Base-by-base conservation (phyloP, 2,888 invertebrate genomes). In the Zygogramma bicolorata region DNA sequence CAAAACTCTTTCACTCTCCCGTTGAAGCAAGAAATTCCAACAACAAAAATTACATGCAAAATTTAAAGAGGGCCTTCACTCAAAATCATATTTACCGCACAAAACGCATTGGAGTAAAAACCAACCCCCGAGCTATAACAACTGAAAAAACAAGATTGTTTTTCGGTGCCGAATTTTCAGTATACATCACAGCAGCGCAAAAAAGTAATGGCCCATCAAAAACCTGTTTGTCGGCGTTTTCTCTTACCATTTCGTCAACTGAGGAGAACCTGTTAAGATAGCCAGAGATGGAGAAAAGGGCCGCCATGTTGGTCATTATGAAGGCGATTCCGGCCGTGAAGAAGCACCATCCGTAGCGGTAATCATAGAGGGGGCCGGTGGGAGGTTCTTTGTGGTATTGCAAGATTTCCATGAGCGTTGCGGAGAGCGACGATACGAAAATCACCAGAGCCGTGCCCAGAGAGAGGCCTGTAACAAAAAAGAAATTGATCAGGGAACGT, bases 331-430 rank as follows among this genome's bases (percentile, higher is more conserved):
- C 90, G 7, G 91, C 91, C 40, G 90, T 88, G 82, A 91, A 90
- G 81, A 91, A 90, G 76, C 91, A 90, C 91, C 91, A 91, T 59
- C 91, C 91, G 83, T 91, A 91, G 65, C 88, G 88, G 84, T 90
- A 90, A 80, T 86, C 85, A 82, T 86, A 87, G 61, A 83, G 74
- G 27, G 86, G 84, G 34, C 82, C 84, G 53, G 83, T 77, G 62
- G 82, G 80, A 49, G 84, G 81, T 71, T 86, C 84, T 75, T 86
- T 87, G 77, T 88, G 86, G 81, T 87, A 88, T 77, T 86, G 83
- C 70, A 85, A 85, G 71, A 85, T 85, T 78, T 91, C 90, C 77
- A 89, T 85, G 76, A 90, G 88, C 60, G 90, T 90, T 79, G 91
- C 91, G 22, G 90, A 90, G 62, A 91, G 87, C 49, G 90, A 90